A percentile compares a stretch with the other conserved stretches of the same genome.
Evolutionary conservation across 35 echinoderm and acorn worm genomes (phyloP).

Genomic region (Lytechinus variegatus): DNA sequence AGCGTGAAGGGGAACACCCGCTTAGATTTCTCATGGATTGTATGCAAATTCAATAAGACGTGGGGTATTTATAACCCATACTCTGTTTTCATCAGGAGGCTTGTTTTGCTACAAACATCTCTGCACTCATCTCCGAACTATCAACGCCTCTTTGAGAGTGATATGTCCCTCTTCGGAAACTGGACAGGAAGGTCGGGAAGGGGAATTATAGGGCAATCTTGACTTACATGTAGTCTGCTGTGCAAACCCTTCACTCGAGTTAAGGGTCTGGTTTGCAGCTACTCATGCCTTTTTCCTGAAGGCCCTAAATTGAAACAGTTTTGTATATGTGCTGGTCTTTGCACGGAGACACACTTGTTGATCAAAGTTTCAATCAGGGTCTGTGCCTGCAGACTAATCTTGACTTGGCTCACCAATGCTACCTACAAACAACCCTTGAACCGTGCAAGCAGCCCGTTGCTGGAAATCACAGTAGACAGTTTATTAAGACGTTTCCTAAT

Average conservation of each 20-base stretch:
- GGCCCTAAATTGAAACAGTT: no score
- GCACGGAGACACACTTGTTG: no score
- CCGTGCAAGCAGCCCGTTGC: not conserved
- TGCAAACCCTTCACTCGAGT: no score
- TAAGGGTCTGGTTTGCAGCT: no score
- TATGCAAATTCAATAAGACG: not conserved
- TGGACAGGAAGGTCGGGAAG: conserved; percentile 32
- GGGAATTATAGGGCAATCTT: conserved; percentile 16
- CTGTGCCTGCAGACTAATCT: not conserved
- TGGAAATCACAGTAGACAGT: conserved; percentile 23
- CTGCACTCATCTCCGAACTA: not conserved
- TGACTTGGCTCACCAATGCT: conserved; percentile 6
- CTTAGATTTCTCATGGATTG: not conserved
- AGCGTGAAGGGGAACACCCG: not conserved
- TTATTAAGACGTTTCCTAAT: conserved; percentile 42
- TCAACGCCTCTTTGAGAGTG: conserved; percentile 34
- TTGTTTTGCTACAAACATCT: not conserved
- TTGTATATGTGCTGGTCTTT: no score
- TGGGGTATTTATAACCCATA: not conserved
- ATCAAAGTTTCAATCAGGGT: no score
- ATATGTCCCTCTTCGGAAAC: conserved; percentile 5
- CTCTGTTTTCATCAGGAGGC: not conserved
- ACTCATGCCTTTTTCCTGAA: no score
- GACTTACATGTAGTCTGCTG: no score
- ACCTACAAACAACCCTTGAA: conserved; percentile 6